phyloP scores from a whole-genome alignment of 2,113 vertebrate genomes.

The Dissostichus mawsoni region DNA sequence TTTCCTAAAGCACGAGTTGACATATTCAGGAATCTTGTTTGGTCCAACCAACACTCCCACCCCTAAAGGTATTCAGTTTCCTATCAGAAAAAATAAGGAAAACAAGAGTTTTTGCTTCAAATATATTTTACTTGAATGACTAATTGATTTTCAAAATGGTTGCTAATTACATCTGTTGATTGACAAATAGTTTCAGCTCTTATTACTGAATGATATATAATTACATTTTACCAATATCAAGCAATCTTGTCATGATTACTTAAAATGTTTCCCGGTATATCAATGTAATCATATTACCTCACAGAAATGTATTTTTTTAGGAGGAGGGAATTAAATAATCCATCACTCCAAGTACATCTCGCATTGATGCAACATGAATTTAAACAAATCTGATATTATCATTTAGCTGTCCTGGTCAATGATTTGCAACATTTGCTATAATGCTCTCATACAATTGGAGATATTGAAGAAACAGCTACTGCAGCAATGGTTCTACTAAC shows the following conservation, averaged over 20 bases:
- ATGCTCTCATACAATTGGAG: not conserved
- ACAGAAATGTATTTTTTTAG: not conserved
- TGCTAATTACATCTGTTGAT: not conserved
- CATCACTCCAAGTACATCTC: not conserved
- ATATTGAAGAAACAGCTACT: not conserved
- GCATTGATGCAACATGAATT: not conserved
- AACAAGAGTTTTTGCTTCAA: not conserved
- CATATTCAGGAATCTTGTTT: not conserved
- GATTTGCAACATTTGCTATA: not conserved
- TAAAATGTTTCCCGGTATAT: not conserved
- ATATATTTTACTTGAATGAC: not conserved
- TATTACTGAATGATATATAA: not conserved
- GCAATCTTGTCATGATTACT: not conserved
- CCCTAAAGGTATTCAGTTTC: not conserved
- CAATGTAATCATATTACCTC: not conserved
- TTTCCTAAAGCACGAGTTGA: not conserved
- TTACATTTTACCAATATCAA: not conserved
- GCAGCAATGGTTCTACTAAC: not conserved
- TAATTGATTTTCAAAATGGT: not conserved
- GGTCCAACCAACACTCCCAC: not conserved
- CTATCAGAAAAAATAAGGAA: not conserved
- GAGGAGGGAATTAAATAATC: not conserved
- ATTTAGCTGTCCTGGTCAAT: not conserved
- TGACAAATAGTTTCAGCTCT: not conserved
- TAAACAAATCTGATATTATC: not conserved